Evolutionary conservation across 2,797 vertebrate species (phyloP).

Genomic region (Hydrophis major): DNA sequence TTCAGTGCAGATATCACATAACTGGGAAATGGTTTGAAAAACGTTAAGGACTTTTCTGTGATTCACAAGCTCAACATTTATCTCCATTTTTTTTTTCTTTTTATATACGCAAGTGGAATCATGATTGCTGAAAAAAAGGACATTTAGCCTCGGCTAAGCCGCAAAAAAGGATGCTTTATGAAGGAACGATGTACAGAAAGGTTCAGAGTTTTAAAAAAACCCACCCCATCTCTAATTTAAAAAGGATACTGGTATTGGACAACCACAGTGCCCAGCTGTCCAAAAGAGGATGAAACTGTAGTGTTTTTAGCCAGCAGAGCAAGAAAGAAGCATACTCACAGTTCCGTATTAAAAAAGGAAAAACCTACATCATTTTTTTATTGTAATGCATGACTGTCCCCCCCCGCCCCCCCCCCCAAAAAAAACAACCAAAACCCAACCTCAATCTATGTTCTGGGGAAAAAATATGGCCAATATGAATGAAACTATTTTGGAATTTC

Average conservation of each 20-base stretch:
- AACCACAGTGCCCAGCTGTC: not conserved
- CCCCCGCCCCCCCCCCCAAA: too few species aligned
- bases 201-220: not conserved
- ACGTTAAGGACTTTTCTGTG: not conserved
- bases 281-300: not conserved
- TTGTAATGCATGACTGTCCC: not conserved
- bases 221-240: not conserved
- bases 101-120: too few species aligned
- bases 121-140: not conserved
- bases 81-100: rapidly evolving
- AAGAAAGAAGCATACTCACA: not conserved
- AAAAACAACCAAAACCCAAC: too few species aligned
- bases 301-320: not conserved
- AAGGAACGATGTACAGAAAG: not conserved
- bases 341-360: not conserved
- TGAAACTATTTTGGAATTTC: not conserved
- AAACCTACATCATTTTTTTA: not conserved
- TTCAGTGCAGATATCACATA: too few species aligned
- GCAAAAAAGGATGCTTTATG: not conserved
- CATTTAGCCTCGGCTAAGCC: not conserved
- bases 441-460: not conserved
- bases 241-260: not conserved
- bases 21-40: not conserved
- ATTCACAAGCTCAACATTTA: not conserved
- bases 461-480: not conserved